Conservation (phyloP, 2,113 vertebrate genomes). For the Eublepharis macularius region DNA sequence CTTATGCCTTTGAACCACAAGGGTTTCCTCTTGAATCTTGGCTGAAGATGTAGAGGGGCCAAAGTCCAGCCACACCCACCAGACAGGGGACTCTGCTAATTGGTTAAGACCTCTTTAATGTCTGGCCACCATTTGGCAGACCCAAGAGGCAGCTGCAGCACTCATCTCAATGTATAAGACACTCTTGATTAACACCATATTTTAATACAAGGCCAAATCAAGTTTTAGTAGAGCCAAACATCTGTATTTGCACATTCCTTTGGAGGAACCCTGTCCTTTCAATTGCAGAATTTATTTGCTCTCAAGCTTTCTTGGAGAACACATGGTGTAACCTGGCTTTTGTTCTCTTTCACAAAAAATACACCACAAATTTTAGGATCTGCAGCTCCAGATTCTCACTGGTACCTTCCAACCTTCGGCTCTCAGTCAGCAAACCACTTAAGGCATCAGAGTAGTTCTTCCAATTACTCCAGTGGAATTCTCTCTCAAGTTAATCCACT, state of each 20-base stretch:
- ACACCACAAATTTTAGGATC: not conserved
- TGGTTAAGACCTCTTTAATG: conserved; percentile 45
- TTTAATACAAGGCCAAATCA: conserved; percentile 61
- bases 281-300: conserved; percentile 32
- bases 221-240: conserved; percentile 63
- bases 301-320: conserved; percentile 37
- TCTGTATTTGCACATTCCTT: conserved; percentile 57
- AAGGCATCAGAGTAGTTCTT: accelerated
- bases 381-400: not conserved
- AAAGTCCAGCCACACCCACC: conserved; percentile 26
- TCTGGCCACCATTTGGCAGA: conserved; percentile 60
- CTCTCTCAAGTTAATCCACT: not conserved
- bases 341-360: conserved; percentile 34
- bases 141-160: conserved; percentile 31
- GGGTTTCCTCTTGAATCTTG: conserved; percentile 28
- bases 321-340: conserved; percentile 29
- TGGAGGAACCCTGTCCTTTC: conserved; percentile 34
- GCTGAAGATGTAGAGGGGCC: conserved; percentile 3
- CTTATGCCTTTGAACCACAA: conserved; percentile 22
- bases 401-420: not conserved
- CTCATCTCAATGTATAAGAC: conserved; percentile 34
- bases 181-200: conserved; percentile 61
- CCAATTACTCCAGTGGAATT: conserved; percentile 12
- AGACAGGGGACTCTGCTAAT: conserved; percentile 41
- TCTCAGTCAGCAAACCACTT: not conserved